Conservation (phyloP, 2,113 vertebrate genomes). For the Daphoenositta chrysoptera region DNA sequence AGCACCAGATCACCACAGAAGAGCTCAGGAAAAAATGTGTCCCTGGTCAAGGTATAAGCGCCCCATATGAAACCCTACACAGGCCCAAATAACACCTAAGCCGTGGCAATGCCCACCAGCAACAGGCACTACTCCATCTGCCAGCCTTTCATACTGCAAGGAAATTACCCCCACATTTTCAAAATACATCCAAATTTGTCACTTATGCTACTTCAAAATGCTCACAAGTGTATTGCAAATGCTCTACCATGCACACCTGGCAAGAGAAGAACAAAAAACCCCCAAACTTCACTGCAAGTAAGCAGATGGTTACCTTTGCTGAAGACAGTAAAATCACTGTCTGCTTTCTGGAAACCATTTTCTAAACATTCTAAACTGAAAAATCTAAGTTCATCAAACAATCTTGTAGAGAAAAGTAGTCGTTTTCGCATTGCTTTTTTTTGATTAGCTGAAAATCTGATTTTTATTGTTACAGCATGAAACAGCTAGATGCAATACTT, state of each 20-base stretch:
- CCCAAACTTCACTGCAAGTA: not conserved
- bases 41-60: not conserved
- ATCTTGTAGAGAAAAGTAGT: not conserved
- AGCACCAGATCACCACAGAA: not conserved
- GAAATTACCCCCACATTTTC: not conserved
- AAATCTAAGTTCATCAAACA: not conserved
- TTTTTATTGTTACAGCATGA: not conserved
- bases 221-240: not conserved
- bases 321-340: not conserved
- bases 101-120: not conserved
- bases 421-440: not conserved
- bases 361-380: not conserved
- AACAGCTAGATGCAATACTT: not conserved
- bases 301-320: constrained; percentile 3
- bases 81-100: not conserved
- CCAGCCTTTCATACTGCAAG: not conserved
- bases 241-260: not conserved
- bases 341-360: constrained; percentile 35
- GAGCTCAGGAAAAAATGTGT: not conserved
- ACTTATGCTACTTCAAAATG: not conserved
- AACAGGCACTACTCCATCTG: not conserved
- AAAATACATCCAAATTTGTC: not conserved
- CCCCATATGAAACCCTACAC: not conserved
- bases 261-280: not conserved
- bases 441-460: not conserved